A percentile compares a stretch with the other conserved stretches of the same genome.
Evolutionary conservation across 2,888 invertebrate species (phyloP).

Genomic region (Lepidochrysops patricia): DNA sequence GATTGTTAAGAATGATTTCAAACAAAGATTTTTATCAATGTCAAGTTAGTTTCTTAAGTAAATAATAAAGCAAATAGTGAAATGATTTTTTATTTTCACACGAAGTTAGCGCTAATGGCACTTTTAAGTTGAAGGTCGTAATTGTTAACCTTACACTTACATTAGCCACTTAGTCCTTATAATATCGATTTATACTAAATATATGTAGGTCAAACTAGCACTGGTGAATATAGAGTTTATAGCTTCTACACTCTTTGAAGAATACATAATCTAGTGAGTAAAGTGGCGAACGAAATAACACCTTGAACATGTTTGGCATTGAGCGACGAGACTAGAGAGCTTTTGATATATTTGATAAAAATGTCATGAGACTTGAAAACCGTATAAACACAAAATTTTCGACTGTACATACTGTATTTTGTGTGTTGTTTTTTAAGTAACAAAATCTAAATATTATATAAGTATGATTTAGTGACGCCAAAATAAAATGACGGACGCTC

Average conservation of each 20-base stretch:
- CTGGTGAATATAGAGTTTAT: not conserved
- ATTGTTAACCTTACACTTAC: not conserved
- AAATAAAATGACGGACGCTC: too few species aligned
- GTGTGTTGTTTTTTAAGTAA: too few species aligned
- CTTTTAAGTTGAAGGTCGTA: not conserved
- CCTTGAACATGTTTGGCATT: not conserved
- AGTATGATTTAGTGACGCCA: too few species aligned
- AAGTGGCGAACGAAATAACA: not conserved
- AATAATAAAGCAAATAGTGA: not conserved
- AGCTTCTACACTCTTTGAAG: constrained; percentile 7
- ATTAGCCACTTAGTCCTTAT: not conserved
- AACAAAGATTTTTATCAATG: not conserved
- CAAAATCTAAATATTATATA: too few species aligned
- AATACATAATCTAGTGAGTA: not conserved
- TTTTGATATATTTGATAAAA: not conserved
- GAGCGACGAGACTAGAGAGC: not conserved
- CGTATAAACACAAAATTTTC: too few species aligned
- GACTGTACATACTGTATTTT: too few species aligned
- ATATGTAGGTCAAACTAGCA: constrained; percentile 5
- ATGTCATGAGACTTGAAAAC: not conserved
- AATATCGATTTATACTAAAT: constrained; percentile 2
- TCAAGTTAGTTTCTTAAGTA: not conserved
- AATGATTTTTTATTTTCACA: not conserved
- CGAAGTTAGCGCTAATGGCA: not conserved
- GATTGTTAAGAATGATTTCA: not conserved